These are phyloP conservation scores for Crossocerus cetratus DNA, from an alignment of 2,888 invertebrate genomes.

Conservation along the genomic window DNA sequence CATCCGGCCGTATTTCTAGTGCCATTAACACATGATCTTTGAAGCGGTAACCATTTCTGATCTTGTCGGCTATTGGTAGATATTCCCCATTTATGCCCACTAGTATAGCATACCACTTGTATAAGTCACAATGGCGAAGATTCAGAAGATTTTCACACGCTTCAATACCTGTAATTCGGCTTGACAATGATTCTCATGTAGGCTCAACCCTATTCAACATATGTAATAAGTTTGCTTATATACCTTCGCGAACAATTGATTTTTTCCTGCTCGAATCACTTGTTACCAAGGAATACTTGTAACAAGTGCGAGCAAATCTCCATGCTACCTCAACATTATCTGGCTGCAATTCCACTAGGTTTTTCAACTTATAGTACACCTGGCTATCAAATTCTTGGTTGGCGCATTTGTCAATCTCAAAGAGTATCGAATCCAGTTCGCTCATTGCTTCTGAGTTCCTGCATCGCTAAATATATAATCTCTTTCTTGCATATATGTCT, in stretches of 20 bases:
- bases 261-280: slow-evolving; percentile 54
- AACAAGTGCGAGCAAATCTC: slow-evolving; percentile 71
- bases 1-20: slow-evolving; percentile 80
- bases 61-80: slow-evolving; percentile 81
- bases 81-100: slow-evolving; percentile 82
- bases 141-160: slow-evolving; percentile 80
- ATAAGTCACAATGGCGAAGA: slow-evolving; percentile 79
- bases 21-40: slow-evolving; percentile 84
- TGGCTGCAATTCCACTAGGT: slow-evolving; percentile 60
- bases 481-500: slow-evolving; percentile 60
- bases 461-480: slow-evolving; percentile 72
- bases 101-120: slow-evolving; percentile 87
- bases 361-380: slow-evolving; percentile 62
- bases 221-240: slow-evolving; percentile 13
- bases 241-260: slow-evolving; percentile 67
- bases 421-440: slow-evolving; percentile 59
- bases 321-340: slow-evolving; percentile 70
- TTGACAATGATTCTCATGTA: too few species aligned
- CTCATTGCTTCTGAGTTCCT: slow-evolving; percentile 67
- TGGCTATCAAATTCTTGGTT: slow-evolving; percentile 47
- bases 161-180: slow-evolving; percentile 77
- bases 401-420: slow-evolving; percentile 58
- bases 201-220: too few species aligned
- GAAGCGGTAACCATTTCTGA: slow-evolving; percentile 82
- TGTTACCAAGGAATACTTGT: slow-evolving; percentile 57